Evolutionary conservation across 2,888 invertebrate genomes (phyloP).

Genomic region (Eudasyphora cyanicolor): DNA sequence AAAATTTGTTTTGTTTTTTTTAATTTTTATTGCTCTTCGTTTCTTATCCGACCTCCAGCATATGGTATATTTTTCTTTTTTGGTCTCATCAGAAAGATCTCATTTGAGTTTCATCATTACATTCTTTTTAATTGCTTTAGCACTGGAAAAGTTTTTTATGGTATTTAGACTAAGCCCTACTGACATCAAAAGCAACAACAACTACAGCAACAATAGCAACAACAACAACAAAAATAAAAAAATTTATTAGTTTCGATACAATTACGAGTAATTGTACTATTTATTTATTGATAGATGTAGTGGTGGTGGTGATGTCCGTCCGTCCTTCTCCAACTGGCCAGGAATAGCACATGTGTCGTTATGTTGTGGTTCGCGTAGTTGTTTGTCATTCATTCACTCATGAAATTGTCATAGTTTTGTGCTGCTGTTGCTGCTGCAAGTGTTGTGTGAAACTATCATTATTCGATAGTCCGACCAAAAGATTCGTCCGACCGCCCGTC

Average conservation of each 20-base stretch:
- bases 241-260: conserved; percentile 41
- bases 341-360: neutral
- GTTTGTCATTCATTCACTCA: conserved; percentile 28
- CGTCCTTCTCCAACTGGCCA: neutral
- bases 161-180: neutral
- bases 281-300: neutral
- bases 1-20: conserved; percentile 6
- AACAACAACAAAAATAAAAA: neutral
- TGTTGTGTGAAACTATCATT: neutral
- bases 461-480: too few species aligned
- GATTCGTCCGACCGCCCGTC: too few species aligned
- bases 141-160: neutral
- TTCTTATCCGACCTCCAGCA: neutral
- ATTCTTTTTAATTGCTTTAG: neutral
- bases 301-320: neutral
- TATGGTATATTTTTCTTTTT: too few species aligned
- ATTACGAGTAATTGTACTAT: conserved; percentile 33
- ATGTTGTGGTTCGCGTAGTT: neutral
- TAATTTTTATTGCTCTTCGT: neutral
- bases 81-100: neutral
- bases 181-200: neutral
- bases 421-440: neutral
- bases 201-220: neutral
- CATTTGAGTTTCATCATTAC: conserved; percentile 1
- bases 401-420: conserved; percentile 29